These are phyloP conservation scores for Eurystomus glaucurus DNA, from an alignment of 2,797 vertebrate genomes.

Conservation along the genomic window DNA sequence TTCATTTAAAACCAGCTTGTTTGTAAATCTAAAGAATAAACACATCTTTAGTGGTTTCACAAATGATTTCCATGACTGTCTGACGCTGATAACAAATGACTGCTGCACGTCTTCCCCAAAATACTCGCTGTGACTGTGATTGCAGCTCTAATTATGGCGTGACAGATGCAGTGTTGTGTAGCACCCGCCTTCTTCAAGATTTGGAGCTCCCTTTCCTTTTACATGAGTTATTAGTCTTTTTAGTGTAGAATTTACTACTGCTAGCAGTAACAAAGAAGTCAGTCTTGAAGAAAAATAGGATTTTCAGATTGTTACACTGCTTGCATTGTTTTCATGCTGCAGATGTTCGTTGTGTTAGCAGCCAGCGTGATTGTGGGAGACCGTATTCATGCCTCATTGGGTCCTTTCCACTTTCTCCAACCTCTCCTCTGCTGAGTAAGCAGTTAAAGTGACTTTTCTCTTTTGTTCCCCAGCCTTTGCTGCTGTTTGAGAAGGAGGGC, in stretches of 20 bases:
- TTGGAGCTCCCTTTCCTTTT: constrained; percentile 28
- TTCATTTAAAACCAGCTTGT: background rate
- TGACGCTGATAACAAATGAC: constrained; percentile 10
- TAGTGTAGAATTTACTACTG: constrained; percentile 46
- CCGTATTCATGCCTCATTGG: background rate
- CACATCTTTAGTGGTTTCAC: background rate
- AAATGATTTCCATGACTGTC: background rate
- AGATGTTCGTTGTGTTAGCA: constrained; percentile 11
- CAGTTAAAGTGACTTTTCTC: background rate
- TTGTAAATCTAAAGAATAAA: background rate
- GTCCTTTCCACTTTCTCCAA: constrained; percentile 18
- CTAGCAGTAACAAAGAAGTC: background rate
- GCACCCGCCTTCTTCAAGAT: constrained; percentile 5
- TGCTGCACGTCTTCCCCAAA: constrained; percentile 17
- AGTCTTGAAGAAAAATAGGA: background rate
- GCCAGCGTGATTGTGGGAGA: background rate
- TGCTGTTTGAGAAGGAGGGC: background rate
- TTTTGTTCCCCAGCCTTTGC: background rate
- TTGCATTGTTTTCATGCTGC: constrained; percentile 1
- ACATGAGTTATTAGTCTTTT: background rate
- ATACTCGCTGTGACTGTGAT: constrained; percentile 1
- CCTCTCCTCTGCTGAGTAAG: constrained; percentile 35
- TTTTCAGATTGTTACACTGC: background rate
- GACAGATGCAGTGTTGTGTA: constrained; percentile 40
- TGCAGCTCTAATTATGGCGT: constrained; percentile 49